Base-by-base conservation (phyloP, 2,113 vertebrate species). In the Ochotona princeps region DNA sequence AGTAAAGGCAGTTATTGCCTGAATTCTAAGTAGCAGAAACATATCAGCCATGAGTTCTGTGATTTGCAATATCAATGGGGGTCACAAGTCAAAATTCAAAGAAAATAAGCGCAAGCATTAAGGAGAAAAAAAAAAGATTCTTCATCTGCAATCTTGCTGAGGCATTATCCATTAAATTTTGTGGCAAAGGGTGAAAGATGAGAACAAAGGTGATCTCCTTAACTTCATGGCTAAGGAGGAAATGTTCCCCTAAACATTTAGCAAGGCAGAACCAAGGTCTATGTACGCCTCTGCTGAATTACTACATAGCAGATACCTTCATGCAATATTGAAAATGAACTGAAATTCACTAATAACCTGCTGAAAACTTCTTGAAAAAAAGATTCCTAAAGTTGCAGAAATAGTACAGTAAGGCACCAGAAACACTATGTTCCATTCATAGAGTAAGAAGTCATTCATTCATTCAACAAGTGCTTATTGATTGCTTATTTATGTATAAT, bases 241-340 rank as follows among this genome's bases (percentile, higher is more conserved):
- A 80, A 87, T 69, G 12, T 51, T 38, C 76, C 1, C 32, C 25
- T 91, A 76, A 82, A 84, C 47, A 21, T 82, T 90, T 82, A 84
- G 32, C 11, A 72, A 57, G 26, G 8, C 20, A 85, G 38, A 92
- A 7, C 25, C 66, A 93, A 88, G 61, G 47, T 72, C 23, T 70
- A 2, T 57, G 2, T 28, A 76, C 47, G 15, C 66, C 5, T 60
- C 9, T 32, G 7, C 3, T 70, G 60, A 60, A 15, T 57, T 1
- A 57, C 54, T 54, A 51, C 20, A 20, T 69, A 26, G 18, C 25
- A 72, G 47, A 90, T 92, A 85, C 83, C 91, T 87, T 10, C 94
- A 94, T 88, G 89, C 44, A 81, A 35, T 20, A 79, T 94, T 83
- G 18, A 30, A 92, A 73, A 67, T 60, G 35, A 75, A 81, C 17